These are phyloP conservation scores for Apamea crenata DNA, from an alignment of 2,888 invertebrate species.

Conservation along the genomic window DNA sequence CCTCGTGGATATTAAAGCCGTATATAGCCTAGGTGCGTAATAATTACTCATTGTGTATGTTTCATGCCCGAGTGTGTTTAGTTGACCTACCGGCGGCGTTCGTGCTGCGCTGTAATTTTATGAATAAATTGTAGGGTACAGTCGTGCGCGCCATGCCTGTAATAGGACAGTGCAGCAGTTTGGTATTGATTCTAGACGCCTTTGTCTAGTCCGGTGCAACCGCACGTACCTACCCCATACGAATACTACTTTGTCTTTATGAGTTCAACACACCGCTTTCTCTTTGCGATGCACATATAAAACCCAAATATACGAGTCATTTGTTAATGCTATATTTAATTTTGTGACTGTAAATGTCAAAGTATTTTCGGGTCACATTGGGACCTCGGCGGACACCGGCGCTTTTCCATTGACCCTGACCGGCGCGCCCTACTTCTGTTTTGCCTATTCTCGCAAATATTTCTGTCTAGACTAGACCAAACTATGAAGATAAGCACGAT, in stretches of 20 bases:
- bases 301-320: not conserved
- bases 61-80: conserved; percentile 45
- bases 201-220: conserved; percentile 41
- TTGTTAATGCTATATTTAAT: conserved; percentile 12
- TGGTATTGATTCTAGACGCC: conserved; percentile 52
- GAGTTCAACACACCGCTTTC: conserved; percentile 30
- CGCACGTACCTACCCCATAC: conserved; percentile 18
- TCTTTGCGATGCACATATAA: not conserved
- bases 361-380: conserved; percentile 51
- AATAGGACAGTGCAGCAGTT: conserved; percentile 42
- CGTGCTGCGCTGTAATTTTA: conserved; percentile 56
- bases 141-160: conserved; percentile 38
- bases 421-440: conserved; percentile 64
- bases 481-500: conserved; percentile 62
- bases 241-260: conserved; percentile 27
- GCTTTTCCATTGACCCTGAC: conserved; percentile 68
- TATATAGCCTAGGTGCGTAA: conserved; percentile 43
- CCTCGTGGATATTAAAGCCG: conserved; percentile 21
- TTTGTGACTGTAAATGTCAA: conserved; percentile 23
- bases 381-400: conserved; percentile 38
- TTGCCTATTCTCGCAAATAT: conserved; percentile 55
- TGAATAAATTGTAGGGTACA: conserved; percentile 65
- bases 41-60: conserved; percentile 52
- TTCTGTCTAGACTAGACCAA: conserved; percentile 68
- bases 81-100: conserved; percentile 54